Conservation (phyloP, 1,140 invertebrate species). For the Lerema accius region DNA sequence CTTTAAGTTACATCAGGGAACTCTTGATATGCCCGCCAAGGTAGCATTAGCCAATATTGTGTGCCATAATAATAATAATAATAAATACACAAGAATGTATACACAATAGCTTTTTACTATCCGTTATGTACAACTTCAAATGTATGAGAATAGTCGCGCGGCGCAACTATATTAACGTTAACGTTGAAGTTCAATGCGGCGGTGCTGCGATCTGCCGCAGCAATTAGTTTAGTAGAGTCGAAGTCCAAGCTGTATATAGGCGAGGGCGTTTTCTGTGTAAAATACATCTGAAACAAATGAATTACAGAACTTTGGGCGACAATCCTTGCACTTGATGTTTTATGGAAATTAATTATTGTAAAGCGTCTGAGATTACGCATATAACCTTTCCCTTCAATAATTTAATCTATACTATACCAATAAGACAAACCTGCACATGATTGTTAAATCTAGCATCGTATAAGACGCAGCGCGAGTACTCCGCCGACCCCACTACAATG, state of each 20-base stretch:
- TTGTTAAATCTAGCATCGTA: constrained; percentile 51
- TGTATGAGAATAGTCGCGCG: constrained; percentile 56
- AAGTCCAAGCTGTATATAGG: constrained; percentile 73
- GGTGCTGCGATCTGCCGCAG: constrained; percentile 61
- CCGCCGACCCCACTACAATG: constrained; percentile 55
- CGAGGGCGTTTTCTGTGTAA: constrained; percentile 62
- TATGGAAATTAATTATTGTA: too few relatives aligned
- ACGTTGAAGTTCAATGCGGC: constrained; percentile 59
- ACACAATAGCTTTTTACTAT: neutral
- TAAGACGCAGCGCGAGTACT: constrained; percentile 67
- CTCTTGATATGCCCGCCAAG: too few relatives aligned
- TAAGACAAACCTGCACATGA: constrained; percentile 65
- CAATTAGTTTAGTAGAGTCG: constrained; percentile 59
- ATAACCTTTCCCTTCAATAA: too few relatives aligned
- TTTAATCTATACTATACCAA: too few relatives aligned
- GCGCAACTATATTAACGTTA: constrained; percentile 29
- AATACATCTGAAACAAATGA: constrained; percentile 64
- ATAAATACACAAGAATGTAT: neutral
- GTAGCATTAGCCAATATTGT: too few relatives aligned
- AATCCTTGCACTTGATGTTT: too few relatives aligned
- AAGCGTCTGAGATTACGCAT: too few relatives aligned
- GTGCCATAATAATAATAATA: too few relatives aligned
- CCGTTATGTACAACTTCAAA: constrained; percentile 49
- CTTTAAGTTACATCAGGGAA: too few relatives aligned
- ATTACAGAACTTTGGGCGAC: neutral